Base-by-base conservation (phyloP, 2,113 vertebrate species). In the Corythoichthys haematopterus region DNA sequence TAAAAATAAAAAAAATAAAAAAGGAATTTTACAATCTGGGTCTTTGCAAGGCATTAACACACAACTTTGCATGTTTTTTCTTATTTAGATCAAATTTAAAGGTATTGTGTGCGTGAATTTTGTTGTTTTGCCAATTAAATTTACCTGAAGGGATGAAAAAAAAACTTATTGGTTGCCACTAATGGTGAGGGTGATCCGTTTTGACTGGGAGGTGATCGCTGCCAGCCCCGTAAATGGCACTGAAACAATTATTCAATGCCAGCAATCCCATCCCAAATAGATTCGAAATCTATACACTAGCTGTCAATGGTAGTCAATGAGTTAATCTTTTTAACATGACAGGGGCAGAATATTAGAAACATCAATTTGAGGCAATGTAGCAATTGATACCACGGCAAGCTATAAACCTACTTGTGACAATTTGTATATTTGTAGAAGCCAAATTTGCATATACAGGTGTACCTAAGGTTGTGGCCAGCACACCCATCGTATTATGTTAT, bases 391-490 rank as follows among this genome's bases (percentile, higher is more conserved):
- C 20, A 33, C 52, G 1, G 3, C 20, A 55, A 55, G 20, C 52
- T 55, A 33, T 10, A 35, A 33, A 1, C 10, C 28, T 35, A 56
- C 4, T 55, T 2, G 33, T 11, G 35, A 8, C 7, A 1, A 20
- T 53, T 53, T 10, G 9, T 28, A 28, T 11, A 8, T 7, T 8
- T 10, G 9, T 3, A n/a, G 6, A 28, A 14, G 14, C 35, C 15
- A 16, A 9, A 8, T 59, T 15, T 5, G 56, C 36, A 3, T 36
- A 2, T 13, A 4, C 15, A 40, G 64, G 64, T 66, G 20, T 67
- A 73, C 71, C 20, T 28, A 33, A 55, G 10, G 20, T 80, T 83
- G 68, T 78, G 51, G 13, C 28, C 35, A 10, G 7, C 9, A 9
- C 33, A 4, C 37, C 9, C 14, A 61, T 28, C 58, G 16, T n/a